A percentile compares a stretch with the other conserved stretches of the same genome.
Conservation (phyloP, 2,113 vertebrate species). For the Oncorhynchus nerka region DNA sequence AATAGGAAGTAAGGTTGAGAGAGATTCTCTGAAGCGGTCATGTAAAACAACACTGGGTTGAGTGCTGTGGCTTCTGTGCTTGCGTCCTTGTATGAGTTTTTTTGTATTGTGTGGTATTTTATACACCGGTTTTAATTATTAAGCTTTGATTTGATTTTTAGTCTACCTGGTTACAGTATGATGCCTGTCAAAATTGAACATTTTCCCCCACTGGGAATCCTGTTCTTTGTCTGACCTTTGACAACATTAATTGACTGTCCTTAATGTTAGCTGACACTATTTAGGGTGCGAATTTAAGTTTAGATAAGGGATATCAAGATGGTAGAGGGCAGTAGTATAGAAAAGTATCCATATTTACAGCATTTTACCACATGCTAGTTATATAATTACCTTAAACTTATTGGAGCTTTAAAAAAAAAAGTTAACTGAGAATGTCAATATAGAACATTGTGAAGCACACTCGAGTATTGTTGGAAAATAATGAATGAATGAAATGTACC, state of each 20-base stretch:
- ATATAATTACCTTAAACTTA: neutral
- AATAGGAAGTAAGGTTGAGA: neutral
- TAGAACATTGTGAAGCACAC: neutral
- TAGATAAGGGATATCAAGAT: neutral
- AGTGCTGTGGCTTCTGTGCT: constrained; percentile 33
- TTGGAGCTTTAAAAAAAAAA: neutral
- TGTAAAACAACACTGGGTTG: neutral
- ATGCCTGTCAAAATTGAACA: neutral
- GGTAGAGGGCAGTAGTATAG: neutral
- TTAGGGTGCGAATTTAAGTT: neutral
- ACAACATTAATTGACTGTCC: neutral
- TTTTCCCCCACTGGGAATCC: neutral
- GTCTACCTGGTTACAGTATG: constrained; percentile 13
- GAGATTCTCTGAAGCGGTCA: neutral
- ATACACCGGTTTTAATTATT: neutral
- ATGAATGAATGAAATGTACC: neutral
- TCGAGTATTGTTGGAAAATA: neutral
- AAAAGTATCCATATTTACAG: constrained; percentile 23
- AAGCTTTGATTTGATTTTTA: constrained; percentile 17
- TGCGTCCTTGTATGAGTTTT: neutral
- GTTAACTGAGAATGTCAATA: constrained; percentile 16
- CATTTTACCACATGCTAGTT: constrained; percentile 24
- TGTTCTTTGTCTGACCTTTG: neutral
- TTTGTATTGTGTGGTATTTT: constrained; percentile 7
- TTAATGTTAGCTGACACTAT: constrained; percentile 23